phyloP scores from a whole-genome alignment of 2,797 vertebrate species.

The Rhyacichthys aspro region DNA sequence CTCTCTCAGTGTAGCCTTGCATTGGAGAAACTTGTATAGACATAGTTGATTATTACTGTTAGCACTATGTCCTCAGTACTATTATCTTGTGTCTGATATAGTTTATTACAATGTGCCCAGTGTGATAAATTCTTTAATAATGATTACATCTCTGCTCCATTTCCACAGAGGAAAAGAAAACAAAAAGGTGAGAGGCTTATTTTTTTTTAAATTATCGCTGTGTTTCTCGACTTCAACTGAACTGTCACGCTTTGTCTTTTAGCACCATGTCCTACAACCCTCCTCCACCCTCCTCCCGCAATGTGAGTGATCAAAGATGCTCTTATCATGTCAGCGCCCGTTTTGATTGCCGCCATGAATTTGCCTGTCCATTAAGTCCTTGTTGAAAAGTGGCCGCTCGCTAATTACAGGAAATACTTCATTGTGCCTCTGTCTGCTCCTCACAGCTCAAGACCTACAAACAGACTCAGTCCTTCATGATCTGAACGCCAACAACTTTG shows the following conservation, averaged over 20 bases:
- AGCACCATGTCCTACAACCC: constrained; percentile 66
- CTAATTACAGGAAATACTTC: constrained; percentile 48
- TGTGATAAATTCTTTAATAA: background rate
- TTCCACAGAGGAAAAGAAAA: constrained; percentile 63
- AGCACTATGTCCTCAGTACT: no score
- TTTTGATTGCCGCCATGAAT: constrained; percentile 29
- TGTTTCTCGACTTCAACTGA: constrained; percentile 26
- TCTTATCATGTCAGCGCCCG: constrained; percentile 28
- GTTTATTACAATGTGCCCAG: no score
- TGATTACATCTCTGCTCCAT: constrained; percentile 23
- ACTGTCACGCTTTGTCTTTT: constrained; percentile 41
- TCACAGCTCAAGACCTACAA: constrained; percentile 78
- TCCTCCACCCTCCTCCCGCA: constrained; percentile 62
- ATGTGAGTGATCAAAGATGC: constrained; percentile 68
- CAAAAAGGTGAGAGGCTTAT: constrained; percentile 60
- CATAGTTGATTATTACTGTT: no score
- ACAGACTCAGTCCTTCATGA: constrained; percentile 79
- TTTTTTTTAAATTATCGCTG: background rate
- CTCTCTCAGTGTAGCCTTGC: no score
- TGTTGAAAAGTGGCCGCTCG: constrained; percentile 21
- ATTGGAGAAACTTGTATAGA: background rate
- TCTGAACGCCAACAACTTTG: constrained; percentile 55
- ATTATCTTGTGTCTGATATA: no score
- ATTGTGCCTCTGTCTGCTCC: constrained; percentile 40
- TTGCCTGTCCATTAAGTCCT: constrained; percentile 23